These are phyloP conservation scores for Aphelenchoides besseyi DNA, from an alignment of 1,140 invertebrate species.

Conservation along the genomic window DNA sequence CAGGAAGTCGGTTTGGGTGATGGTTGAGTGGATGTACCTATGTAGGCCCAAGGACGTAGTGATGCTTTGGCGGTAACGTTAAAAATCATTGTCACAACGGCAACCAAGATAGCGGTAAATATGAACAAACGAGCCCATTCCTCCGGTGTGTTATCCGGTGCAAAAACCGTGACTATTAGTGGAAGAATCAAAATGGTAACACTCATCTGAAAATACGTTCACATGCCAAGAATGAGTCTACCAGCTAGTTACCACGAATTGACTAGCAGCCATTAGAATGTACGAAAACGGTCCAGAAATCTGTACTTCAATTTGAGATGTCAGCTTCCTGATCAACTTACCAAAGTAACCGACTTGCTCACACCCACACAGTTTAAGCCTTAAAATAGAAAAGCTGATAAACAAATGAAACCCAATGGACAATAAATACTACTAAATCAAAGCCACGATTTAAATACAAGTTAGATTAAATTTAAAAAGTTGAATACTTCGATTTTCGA, in stretches of 20 bases:
- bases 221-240: too few species aligned
- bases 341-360: neutral
- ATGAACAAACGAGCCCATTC: slow-evolving; percentile 21
- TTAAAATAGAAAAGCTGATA: neutral
- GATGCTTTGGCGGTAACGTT: slow-evolving; percentile 15
- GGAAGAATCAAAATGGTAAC: neutral
- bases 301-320: neutral
- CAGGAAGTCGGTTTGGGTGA: neutral
- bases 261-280: neutral
- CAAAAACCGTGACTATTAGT: slow-evolving; percentile 13
- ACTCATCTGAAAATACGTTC: neutral
- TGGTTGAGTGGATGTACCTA: neutral
- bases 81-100: slow-evolving; percentile 23
- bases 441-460: neutral
- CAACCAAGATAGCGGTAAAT: neutral
- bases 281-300: slow-evolving; percentile 2
- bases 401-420: too few species aligned
- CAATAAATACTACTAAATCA: too few species aligned
- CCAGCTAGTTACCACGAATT: neutral
- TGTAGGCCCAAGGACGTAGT: slow-evolving; percentile 21
- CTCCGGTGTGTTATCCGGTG: slow-evolving; percentile 6
- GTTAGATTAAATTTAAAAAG: neutral
- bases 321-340: neutral
- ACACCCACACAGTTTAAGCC: neutral
- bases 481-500: neutral